These are phyloP conservation scores for Capromys pilorides DNA, from an alignment of 2,797 vertebrate genomes.

Conservation along the genomic window DNA sequence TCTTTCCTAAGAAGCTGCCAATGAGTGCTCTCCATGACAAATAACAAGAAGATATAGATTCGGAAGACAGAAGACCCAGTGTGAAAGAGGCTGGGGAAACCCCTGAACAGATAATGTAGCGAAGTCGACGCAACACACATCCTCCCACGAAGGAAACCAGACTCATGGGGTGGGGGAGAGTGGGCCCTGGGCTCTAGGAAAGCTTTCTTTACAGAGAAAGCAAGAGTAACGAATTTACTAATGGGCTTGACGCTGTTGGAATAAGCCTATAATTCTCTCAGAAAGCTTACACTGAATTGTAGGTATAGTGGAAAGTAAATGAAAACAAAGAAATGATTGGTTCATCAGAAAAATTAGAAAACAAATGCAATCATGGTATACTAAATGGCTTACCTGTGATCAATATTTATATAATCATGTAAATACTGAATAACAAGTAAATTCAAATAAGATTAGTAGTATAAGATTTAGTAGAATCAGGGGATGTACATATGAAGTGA, in stretches of 20 bases:
- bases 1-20: slow-evolving; percentile 29
- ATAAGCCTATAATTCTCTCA: not conserved
- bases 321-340: slow-evolving; percentile 27
- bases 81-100: not conserved
- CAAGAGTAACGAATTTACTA: not conserved
- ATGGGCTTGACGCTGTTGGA: not conserved
- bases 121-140: not conserved
- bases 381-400: not conserved
- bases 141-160: not conserved
- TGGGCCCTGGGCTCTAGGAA: not conserved
- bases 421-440: slow-evolving; percentile 19
- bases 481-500: not conserved
- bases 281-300: not conserved
- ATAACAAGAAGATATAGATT: not conserved
- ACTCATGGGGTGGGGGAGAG: not conserved
- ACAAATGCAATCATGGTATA: not conserved
- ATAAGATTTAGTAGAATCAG: not conserved
- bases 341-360: slow-evolving; percentile 1
- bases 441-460: not conserved
- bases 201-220: not conserved
- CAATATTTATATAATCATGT: not conserved
- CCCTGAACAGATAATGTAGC: not conserved
- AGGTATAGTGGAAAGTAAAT: not conserved
- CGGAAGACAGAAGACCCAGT: not conserved
- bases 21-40: not conserved